Evolutionary conservation across 2,888 invertebrate species (phyloP), one percentile per base, ranked within the genome.

Genomic region (Danaus chrysippus): DNA sequence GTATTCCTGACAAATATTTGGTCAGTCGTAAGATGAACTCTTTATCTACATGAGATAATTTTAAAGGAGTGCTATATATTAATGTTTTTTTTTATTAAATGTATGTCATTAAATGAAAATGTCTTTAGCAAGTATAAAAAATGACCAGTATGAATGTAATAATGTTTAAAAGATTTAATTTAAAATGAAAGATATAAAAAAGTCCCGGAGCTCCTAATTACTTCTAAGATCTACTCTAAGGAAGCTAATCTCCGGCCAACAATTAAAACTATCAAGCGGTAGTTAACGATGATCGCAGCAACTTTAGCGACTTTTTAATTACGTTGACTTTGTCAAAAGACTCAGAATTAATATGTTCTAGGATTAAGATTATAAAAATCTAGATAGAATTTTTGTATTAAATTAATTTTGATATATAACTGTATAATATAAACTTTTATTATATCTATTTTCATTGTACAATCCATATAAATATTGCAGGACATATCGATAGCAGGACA

Each of bases 381-480:
- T 1, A 34, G 23, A 34, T 8, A 6, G 23, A 5, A 34, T 34
- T 34, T 34, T 34, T 34, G 6, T 34, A 34, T 34, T 1, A 6
- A 34, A 34, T 34, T 34, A 34, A 34, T 34, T 34, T 34, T 34
- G 3, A 34, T 3, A 34, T 34, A 34, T 34, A 34, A 34, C 23
- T 34, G 23, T 34, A 17, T n/a, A 49, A 49, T 17, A 2, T 11
- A 10, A 49, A 17, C 17, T 17, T 17, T 49, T 49, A 10, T 49
- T 34, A 34, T 34, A 34, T 49, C 10, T 49, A 49, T 49, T 10
- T 11, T 57, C 52, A 55, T 61, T 62, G 60, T 59, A 19, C 54
- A 58, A 19, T 13, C 10, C 42, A 17, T 44, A 57, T 64, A 63
- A 63, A 63, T 62, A 62, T 59, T 64, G 61, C 56, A 66, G 49